Evolutionary conservation across 2,888 invertebrate species (phyloP), one percentile per base, ranked within the genome.

Genomic region (Meiosimyza decipiens): DNA sequence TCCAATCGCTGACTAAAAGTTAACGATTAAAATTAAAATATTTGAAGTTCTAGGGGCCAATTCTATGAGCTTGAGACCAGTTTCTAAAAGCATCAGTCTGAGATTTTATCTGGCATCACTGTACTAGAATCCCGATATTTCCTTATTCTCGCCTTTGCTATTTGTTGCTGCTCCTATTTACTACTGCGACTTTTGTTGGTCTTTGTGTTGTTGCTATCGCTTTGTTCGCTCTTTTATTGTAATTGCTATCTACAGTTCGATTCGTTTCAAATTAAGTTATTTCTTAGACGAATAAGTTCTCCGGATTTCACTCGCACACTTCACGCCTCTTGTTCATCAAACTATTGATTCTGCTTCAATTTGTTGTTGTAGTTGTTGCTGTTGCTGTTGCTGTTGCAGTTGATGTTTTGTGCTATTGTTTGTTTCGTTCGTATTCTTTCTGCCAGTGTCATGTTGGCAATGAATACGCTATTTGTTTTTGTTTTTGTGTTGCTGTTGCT

Each of bases 201-300:
- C 40, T 40, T 40, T 40, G 9, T 52, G 70, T 22, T 63, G 49
- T 70, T 52, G 55, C 15, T 68, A 13, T 64, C 47, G 63, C 47
- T 64, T 51, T 47, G 51, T 71, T 40, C 16, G 52, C 18, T 68
- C 51, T 67, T 73, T 73, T 59, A 69, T 69, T 69, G 68, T 69
- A 69, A 69, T 73, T 63, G 64, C 68, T 64, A 50, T 51, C 57
- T 59, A 69, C 67, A 64, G 54, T 63, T 69, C 60, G 69, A 69
- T 69, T 62, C 69, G 40, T 62, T 62, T 69, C 51, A 60, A 69
- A 69, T 69, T 60, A 69, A 69, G 69, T 69, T 69, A 69, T 69
- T 69, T 69, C 28, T 60, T 69, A 60, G 69, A 60, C 60, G 62
- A 69, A 69, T 69, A 62, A 60, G 51, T 64, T 64, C 51, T 6